Base-by-base conservation (phyloP, 2,797 vertebrate species). In the Arremon aurantiirostris region DNA sequence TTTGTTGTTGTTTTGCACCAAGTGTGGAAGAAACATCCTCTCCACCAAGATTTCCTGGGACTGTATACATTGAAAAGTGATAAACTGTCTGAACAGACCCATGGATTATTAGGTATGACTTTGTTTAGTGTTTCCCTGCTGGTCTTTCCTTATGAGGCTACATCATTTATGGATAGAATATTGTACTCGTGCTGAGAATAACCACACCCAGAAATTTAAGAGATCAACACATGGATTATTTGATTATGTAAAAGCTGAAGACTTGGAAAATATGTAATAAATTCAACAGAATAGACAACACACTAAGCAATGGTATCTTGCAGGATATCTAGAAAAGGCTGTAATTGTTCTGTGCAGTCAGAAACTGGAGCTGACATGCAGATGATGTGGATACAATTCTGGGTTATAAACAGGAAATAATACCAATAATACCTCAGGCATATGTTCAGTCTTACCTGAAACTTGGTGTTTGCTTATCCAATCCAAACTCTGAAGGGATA, bases 81-180 rank as follows among this genome's bases (percentile, higher is more conserved):
- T 92, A 97, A 96, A 63, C 92, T 99, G 60, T 99, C 99, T 72
- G 55, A 96, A n/a, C 97, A 96, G 44, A 99, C 99, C 35, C 98
- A 99, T 37, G 99, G 99, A 39, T 97, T 99, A 44, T 96, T 99
- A 95, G 99, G 99, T 99, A 99, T 72, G 95, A 84, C 19, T 89
- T 72, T 22, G 37, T 66, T 70, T 34, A 22, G 18, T 63, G 26
- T 57, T 65, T 78, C 57, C 8, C 8, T 71, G 44, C 34, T 85
- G 39, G 12, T 27, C 52, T 49, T 85, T 73, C 34, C 12, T 85
- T 77, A 26, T 10, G 32, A 83, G 20, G 16, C 35, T 64, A 26
- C 15, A 4, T 57, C 16, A 66, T 60, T 66, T 77, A 11, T 49
- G 68, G 56, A 56, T 14, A 60, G 9, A 72, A 13, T 55, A 59